Evolutionary conservation across 2,113 vertebrate species (phyloP).

Genomic region (Illadopsis cleaveri): DNA sequence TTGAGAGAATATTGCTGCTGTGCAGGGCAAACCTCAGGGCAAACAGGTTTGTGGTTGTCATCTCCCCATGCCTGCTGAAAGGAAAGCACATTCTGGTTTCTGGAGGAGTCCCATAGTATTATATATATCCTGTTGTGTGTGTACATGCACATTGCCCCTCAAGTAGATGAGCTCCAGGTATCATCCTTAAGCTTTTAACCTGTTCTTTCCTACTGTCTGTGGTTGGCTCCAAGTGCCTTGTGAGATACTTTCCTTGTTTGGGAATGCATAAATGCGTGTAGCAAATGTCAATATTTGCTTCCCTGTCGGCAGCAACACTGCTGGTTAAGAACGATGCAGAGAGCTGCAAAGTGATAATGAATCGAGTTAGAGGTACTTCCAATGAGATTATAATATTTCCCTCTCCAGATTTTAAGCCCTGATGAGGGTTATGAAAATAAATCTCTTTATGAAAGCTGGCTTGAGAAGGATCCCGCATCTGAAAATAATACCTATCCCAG

Average conservation of each 20-base stretch:
- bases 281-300: not conserved
- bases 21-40: not conserved
- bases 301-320: not conserved
- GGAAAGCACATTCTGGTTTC: not conserved
- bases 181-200: not conserved
- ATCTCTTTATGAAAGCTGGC: constrained; percentile 92
- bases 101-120: not conserved
- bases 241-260: not conserved
- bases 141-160: not conserved
- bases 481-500: constrained; percentile 82
- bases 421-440: constrained; percentile 86
- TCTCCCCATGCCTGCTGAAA: not conserved
- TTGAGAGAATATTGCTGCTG: not conserved
- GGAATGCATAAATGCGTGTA: not conserved
- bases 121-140: rapidly evolving
- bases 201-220: not conserved
- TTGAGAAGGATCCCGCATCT: constrained; percentile 87
- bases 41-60: not conserved
- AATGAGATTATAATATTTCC: not conserved
- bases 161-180: not conserved
- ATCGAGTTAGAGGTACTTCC: not conserved
- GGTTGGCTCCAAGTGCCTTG: not conserved
- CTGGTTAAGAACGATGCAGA: not conserved
- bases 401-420: constrained; percentile 85
- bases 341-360: not conserved